Percentiles rank a stretch among this genome's conserved stretches.
phyloP scores from a whole-genome alignment of 1,140 invertebrate genomes.

The Zaprionus vittiger region DNA sequence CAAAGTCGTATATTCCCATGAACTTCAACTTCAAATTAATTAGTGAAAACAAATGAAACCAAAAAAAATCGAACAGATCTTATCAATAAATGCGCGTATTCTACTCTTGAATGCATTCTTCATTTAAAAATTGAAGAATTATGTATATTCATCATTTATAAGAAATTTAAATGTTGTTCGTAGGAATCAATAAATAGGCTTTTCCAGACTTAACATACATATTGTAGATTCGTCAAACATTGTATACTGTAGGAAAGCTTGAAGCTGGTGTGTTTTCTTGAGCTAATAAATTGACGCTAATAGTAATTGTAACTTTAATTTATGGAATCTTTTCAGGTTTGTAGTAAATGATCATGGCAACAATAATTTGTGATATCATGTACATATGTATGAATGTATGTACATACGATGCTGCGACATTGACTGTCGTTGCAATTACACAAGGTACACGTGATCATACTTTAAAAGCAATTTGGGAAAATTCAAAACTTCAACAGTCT shows the following conservation, averaged over 20 bases:
- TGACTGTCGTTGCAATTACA: neutral
- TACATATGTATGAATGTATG: neutral
- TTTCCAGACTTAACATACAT: neutral
- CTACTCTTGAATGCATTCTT: too few species aligned
- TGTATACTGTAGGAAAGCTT: neutral
- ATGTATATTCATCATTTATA: too few species aligned
- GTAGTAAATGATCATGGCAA: neutral
- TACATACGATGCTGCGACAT: neutral
- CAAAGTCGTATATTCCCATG: too few species aligned
- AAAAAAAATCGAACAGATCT: too few species aligned
- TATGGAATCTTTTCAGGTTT: constrained; percentile 4
- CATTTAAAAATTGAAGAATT: too few species aligned
- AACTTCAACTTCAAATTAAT: too few species aligned
- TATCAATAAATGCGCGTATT: too few species aligned
- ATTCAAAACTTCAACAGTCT: neutral
- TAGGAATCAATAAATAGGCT: neutral
- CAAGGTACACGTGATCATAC: neutral
- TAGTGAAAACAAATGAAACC: too few species aligned
- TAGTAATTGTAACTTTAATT: neutral
- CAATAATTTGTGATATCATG: neutral
- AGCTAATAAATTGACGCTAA: neutral
- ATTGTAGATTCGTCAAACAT: neutral
- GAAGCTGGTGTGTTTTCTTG: neutral
- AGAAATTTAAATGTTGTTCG: neutral
- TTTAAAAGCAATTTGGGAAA: neutral